These are phyloP conservation scores for Bufo gargarizans DNA, from an alignment of 2,113 vertebrate species.

Conservation along the genomic window DNA sequence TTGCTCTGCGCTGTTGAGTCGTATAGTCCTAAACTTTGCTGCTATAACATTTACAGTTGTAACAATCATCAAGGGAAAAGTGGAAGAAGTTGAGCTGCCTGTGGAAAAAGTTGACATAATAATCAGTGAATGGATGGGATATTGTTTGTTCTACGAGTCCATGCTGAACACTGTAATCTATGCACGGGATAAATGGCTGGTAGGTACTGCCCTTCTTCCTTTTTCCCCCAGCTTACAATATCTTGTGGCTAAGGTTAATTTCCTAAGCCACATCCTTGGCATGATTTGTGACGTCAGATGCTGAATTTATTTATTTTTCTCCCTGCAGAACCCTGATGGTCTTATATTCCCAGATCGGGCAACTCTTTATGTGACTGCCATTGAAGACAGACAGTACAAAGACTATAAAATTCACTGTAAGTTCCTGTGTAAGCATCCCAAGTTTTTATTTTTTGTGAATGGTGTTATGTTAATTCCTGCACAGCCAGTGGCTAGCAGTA, in stretches of 20 bases:
- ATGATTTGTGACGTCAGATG: too few species aligned
- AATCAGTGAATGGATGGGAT: slow-evolving; percentile 96
- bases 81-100: slow-evolving; percentile 89
- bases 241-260: neutral
- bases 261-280: too few species aligned
- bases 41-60: slow-evolving; percentile 74
- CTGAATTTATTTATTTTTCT: neutral
- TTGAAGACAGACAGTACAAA: slow-evolving; percentile 92
- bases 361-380: slow-evolving; percentile 88
- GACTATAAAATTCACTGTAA: slow-evolving; percentile 96
- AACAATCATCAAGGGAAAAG: slow-evolving; percentile 93
- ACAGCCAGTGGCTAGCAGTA: too few species aligned
- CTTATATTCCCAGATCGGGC: slow-evolving; percentile 92
- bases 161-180: slow-evolving; percentile 95
- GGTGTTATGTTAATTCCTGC: too few species aligned
- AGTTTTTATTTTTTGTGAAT: too few species aligned
- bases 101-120: slow-evolving; percentile 92
- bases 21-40: neutral
- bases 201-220: slow-evolving; percentile 63
- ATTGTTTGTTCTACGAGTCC: slow-evolving; percentile 93
- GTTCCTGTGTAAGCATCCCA: slow-evolving; percentile 56
- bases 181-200: slow-evolving; percentile 93
- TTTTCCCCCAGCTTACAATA: neutral
- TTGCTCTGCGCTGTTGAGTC: neutral
- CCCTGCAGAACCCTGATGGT: slow-evolving; percentile 82